phyloP scores from a whole-genome alignment of 2,888 invertebrate genomes.

The Thera britannica region DNA sequence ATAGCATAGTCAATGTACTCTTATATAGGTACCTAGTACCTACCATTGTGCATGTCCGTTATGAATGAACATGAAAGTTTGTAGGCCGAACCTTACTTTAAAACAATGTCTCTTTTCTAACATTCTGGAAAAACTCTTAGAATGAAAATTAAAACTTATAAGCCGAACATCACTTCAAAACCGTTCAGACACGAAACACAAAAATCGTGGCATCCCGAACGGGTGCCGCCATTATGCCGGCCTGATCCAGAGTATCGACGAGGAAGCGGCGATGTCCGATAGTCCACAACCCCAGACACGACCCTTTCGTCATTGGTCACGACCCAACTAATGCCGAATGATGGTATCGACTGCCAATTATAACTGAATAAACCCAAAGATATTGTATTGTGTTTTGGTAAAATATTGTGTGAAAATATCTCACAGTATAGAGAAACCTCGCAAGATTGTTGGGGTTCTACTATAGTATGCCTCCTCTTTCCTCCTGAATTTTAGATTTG shows the following conservation, averaged over 20 bases:
- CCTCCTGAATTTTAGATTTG: too few relatives aligned
- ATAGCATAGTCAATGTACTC: too few relatives aligned
- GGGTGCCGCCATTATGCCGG: conserved; percentile 21
- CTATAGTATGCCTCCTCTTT: too few relatives aligned
- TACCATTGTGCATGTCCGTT: too few relatives aligned
- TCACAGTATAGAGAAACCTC: too few relatives aligned
- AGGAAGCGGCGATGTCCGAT: conserved; percentile 60
- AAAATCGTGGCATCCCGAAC: conserved; percentile 18
- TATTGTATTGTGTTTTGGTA: background rate
- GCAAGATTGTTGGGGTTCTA: too few relatives aligned
- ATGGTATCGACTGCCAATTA: conserved; percentile 36
- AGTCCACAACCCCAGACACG: conserved; percentile 41
- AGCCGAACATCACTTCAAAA: too few relatives aligned
- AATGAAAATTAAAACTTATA: background rate
- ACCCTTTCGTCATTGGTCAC: conserved; percentile 37
- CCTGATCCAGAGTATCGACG: conserved; percentile 48
- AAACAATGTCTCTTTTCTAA: too few relatives aligned
- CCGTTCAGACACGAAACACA: background rate
- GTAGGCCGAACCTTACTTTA: too few relatives aligned
- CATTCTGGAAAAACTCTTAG: too few relatives aligned
- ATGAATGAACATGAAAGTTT: too few relatives aligned
- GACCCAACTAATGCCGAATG: conserved; percentile 30
- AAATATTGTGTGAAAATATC: background rate
- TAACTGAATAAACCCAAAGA: conserved; percentile 20
- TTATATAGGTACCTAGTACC: too few relatives aligned